Conservation (phyloP, 1,140 invertebrate species). For the Bombus huntii region DNA sequence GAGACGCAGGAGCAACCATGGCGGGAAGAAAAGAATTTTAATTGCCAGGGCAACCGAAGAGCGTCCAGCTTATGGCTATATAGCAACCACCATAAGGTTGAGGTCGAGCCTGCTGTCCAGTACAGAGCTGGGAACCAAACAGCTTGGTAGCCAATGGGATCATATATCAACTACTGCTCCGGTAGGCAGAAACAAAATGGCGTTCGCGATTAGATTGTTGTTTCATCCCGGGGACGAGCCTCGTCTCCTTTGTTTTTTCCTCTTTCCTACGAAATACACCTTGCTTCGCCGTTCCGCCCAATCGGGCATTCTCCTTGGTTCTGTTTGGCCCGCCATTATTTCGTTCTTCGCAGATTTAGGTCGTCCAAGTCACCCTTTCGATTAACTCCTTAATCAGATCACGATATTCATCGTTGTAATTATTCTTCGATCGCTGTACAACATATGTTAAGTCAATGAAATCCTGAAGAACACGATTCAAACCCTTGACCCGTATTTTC, state of each 20-base stretch:
- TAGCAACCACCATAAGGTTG: constrained; percentile 75
- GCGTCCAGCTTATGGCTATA: constrained; percentile 71
- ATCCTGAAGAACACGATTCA: not conserved
- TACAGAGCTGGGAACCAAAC: constrained; percentile 77
- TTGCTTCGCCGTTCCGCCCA: constrained; percentile 37
- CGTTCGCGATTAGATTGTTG: constrained; percentile 75
- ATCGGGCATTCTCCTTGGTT: constrained; percentile 24
- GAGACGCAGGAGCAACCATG: constrained; percentile 67
- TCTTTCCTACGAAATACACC: constrained; percentile 35
- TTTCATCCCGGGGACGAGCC: constrained; percentile 54
- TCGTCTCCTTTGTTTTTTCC: constrained; percentile 44
- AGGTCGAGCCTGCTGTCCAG: constrained; percentile 76
- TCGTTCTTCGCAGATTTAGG: not conserved
- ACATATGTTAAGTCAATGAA: not conserved
- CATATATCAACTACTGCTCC: constrained; percentile 81
- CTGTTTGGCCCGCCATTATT: constrained; percentile 38
- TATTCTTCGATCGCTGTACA: not conserved
- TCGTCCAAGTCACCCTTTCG: not conserved
- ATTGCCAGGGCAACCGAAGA: constrained; percentile 77
- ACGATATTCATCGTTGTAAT: not conserved
- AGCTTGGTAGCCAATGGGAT: constrained; percentile 82
- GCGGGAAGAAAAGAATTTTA: constrained; percentile 81
- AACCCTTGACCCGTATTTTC: constrained; percentile 25
- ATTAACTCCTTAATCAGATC: not conserved
- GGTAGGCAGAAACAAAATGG: constrained; percentile 80